These are phyloP conservation scores for Acronicta leporina DNA, from an alignment of 2,888 invertebrate species.

Conservation along the genomic window DNA sequence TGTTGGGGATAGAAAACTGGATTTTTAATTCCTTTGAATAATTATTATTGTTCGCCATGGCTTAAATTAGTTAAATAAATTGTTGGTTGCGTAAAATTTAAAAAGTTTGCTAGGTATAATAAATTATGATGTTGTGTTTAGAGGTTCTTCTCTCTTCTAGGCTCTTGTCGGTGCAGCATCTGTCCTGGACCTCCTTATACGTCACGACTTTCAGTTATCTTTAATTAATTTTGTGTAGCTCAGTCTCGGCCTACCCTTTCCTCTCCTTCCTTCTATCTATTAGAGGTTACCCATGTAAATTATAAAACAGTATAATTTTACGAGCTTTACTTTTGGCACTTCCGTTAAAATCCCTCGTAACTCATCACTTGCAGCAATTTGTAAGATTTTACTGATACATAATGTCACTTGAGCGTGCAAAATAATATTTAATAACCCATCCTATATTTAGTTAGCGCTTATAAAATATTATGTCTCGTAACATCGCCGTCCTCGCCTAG, in stretches of 20 bases:
- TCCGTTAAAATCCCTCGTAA: slow-evolving; percentile 33
- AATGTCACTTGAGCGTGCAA: slow-evolving; percentile 43
- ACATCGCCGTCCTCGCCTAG: slow-evolving; percentile 28
- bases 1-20: slow-evolving; percentile 17
- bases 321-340: slow-evolving; percentile 23
- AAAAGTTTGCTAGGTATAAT: slow-evolving; percentile 5
- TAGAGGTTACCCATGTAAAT: slow-evolving; percentile 13
- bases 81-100: background rate
- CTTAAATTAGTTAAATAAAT: background rate
- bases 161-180: too few relatives aligned
- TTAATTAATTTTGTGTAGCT: too few relatives aligned
- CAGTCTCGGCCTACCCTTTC: too few relatives aligned
- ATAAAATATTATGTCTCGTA: slow-evolving; percentile 31
- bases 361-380: slow-evolving; percentile 38
- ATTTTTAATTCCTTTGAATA: background rate
- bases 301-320: slow-evolving; percentile 18
- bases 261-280: too few relatives aligned
- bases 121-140: slow-evolving; percentile 15
- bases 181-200: too few relatives aligned
- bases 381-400: slow-evolving; percentile 50
- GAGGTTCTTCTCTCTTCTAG: too few relatives aligned
- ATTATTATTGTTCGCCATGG: background rate
- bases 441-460: slow-evolving; percentile 39
- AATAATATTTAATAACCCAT: slow-evolving; percentile 48
- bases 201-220: too few relatives aligned